Percentiles rank a stretch among this genome's conserved stretches.
These are phyloP conservation scores for Syngnathus scovelli DNA, from an alignment of 2,113 vertebrate species.

Conservation along the genomic window DNA sequence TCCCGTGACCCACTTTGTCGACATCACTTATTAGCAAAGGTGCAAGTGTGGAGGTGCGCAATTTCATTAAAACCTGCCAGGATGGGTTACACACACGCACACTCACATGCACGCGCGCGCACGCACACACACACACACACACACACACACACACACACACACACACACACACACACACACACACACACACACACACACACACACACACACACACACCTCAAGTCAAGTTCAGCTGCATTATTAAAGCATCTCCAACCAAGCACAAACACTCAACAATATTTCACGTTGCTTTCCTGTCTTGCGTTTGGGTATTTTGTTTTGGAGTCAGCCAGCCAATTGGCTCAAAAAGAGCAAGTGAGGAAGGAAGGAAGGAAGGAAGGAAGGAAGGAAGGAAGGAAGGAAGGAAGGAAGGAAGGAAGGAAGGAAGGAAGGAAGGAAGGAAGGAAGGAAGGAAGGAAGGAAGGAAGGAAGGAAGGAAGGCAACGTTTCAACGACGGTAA, in stretches of 20 bases:
- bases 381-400: too few species aligned
- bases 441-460: too few species aligned
- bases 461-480: neutral
- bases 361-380: too few species aligned
- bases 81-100: conserved; percentile 14
- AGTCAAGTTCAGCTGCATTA: conserved; percentile 35
- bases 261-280: conserved; percentile 30
- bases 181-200: neutral
- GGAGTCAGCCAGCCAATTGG: too few species aligned
- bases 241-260: conserved; percentile 34
- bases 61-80: conserved; percentile 49
- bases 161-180: too few species aligned
- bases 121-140: too few species aligned
- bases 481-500: neutral
- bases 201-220: conserved; percentile 10
- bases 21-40: conserved; percentile 47
- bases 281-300: neutral
- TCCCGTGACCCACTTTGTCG: conserved; percentile 55
- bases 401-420: too few species aligned
- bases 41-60: conserved; percentile 5
- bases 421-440: too few species aligned
- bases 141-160: too few species aligned
- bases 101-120: too few species aligned
- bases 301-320: too few species aligned
- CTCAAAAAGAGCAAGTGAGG: too few species aligned